Percentiles rank a stretch among this genome's conserved stretches.
phyloP scores from a whole-genome alignment of 2,113 vertebrate genomes.

The Etheostoma cragini region DNA sequence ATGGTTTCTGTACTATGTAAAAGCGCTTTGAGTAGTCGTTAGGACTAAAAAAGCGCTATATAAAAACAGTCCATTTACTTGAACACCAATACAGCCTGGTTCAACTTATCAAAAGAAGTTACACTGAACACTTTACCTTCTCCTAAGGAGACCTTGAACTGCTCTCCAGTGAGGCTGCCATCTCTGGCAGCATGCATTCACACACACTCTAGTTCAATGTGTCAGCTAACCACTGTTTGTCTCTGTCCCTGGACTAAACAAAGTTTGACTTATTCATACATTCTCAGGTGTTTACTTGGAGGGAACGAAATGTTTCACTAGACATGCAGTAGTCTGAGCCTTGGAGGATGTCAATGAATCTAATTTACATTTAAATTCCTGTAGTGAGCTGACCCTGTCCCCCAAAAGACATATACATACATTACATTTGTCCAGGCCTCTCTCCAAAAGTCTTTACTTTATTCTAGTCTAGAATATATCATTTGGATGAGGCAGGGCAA shows the following conservation, averaged over 20 bases:
- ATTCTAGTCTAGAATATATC: background rate
- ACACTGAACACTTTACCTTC: background rate
- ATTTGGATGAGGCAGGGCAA: background rate
- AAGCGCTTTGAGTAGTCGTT: no score
- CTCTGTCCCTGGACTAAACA: background rate
- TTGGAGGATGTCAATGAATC: background rate
- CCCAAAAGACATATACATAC: background rate
- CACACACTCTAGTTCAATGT: background rate
- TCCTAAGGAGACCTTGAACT: background rate
- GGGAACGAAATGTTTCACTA: background rate
- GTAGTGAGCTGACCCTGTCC: constrained; percentile 13
- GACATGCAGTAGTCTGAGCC: background rate
- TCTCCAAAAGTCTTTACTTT: background rate
- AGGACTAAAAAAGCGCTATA: no score
- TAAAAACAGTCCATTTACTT: no score
- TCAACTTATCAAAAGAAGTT: background rate
- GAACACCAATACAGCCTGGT: no score
- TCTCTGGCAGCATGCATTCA: background rate
- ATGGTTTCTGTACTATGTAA: no score
- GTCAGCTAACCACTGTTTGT: background rate
- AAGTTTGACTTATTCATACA: constrained; percentile 22
- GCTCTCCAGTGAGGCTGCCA: background rate
- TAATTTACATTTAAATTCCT: constrained; percentile 30
- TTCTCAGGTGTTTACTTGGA: constrained; percentile 4
- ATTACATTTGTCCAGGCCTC: background rate